A percentile compares a stretch with the other conserved stretches of the same genome.
Evolutionary conservation across 2,113 vertebrate species (phyloP).

Genomic region (Halichoerus grypus): DNA sequence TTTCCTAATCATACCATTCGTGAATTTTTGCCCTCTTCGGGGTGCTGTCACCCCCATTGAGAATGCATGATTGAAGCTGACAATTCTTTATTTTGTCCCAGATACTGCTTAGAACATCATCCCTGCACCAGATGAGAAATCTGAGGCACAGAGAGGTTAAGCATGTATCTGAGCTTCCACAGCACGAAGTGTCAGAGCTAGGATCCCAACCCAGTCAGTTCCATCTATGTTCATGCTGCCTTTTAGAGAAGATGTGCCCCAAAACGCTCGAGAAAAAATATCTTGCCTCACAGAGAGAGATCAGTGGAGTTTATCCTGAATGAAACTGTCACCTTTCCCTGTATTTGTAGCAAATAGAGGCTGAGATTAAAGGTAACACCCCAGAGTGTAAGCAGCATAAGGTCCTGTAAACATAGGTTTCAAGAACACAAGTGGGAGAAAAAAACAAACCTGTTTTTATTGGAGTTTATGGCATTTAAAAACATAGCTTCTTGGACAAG

Average conservation of each 20-base stretch:
- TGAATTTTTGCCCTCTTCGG: neutral
- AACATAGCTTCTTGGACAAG: neutral
- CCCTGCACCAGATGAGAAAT: neutral
- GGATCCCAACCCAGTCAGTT: rapidly evolving
- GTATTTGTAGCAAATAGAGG: neutral
- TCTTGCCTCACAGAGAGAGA: constrained; percentile 12
- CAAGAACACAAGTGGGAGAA: neutral
- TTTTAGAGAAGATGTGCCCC: constrained; percentile 19
- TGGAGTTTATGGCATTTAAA: neutral
- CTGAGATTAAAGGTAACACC: constrained; percentile 60
- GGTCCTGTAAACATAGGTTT: constrained; percentile 3
- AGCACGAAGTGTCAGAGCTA: neutral
- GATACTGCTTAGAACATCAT: neutral
- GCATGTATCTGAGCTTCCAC: neutral
- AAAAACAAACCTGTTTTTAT: constrained; percentile 33
- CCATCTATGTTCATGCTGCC: neutral
- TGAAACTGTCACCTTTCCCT: neutral
- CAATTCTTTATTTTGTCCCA: neutral
- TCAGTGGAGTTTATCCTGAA: constrained; percentile 39
- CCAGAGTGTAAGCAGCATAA: neutral
- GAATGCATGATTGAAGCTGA: neutral
- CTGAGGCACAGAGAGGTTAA: neutral
- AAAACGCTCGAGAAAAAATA: constrained; percentile 38
- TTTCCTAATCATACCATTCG: neutral
- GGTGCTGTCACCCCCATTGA: neutral